These are phyloP conservation scores for Halichondria panicea DNA, from an alignment of 37 sponge, comb jelly and placozoan species.

Conservation along the genomic window DNA sequence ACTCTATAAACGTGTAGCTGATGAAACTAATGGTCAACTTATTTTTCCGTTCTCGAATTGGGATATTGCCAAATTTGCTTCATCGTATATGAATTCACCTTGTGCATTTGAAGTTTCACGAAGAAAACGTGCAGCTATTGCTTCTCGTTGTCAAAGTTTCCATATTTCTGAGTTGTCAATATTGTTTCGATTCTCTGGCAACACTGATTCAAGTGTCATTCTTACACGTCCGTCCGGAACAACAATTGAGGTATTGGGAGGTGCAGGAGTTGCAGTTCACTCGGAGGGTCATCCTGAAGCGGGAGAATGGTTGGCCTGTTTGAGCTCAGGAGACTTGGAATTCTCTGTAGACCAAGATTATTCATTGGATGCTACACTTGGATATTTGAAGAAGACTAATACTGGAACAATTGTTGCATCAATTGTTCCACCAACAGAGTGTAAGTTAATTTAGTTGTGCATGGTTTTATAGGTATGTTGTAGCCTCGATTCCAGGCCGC, in stretches of 20 bases:
- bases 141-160: background rate
- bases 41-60: background rate
- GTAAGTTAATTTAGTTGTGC: constrained; percentile 23
- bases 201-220: background rate
- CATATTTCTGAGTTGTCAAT: background rate
- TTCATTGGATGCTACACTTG: background rate
- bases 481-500: no score
- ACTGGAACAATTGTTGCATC: background rate
- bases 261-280: background rate
- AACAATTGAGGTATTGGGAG: background rate
- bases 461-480: no score
- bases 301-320: constrained; percentile 1
- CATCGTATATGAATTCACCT: background rate
- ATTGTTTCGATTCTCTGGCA: background rate
- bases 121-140: background rate
- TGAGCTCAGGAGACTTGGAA: background rate
- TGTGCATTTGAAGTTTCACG: background rate
- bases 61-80: background rate
- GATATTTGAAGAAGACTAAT: background rate
- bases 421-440: background rate
- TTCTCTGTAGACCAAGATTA: background rate
- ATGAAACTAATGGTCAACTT: background rate
- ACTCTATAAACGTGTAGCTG: background rate
- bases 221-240: background rate
- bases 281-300: background rate